These are phyloP conservation scores for Argyrosomus regius DNA, from an alignment of 2,797 vertebrate genomes.

Conservation along the genomic window DNA sequence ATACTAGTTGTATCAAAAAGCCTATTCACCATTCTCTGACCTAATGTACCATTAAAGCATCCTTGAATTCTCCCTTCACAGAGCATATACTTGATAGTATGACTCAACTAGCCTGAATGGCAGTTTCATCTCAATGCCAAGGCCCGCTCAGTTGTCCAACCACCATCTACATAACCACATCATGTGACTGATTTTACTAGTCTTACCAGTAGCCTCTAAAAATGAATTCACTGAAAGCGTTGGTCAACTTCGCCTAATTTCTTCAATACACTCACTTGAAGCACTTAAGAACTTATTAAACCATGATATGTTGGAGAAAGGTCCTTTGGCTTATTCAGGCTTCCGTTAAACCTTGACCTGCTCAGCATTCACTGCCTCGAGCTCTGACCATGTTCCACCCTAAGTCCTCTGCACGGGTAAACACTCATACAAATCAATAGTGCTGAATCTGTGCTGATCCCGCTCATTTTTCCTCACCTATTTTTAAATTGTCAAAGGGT, in stretches of 20 bases:
- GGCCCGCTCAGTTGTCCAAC: background rate
- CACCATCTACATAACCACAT: too few relatives aligned
- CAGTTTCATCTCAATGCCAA: background rate
- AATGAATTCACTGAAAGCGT: background rate
- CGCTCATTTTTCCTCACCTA: constrained; percentile 36
- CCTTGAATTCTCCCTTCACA: too few relatives aligned
- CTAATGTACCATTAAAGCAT: too few relatives aligned
- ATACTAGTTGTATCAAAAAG: too few relatives aligned
- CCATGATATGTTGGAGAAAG: constrained; percentile 8
- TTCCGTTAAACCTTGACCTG: constrained; percentile 44
- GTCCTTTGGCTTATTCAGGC: constrained; percentile 28
- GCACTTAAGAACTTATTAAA: constrained; percentile 44
- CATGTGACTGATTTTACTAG: too few relatives aligned
- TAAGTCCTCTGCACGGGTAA: constrained; percentile 9
- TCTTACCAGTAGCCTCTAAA: too few relatives aligned
- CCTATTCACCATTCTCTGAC: too few relatives aligned
- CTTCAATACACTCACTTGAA: background rate
- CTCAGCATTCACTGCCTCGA: constrained; percentile 33
- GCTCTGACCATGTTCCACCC: constrained; percentile 16
- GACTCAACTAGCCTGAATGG: background rate
- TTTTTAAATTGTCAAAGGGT: constrained; percentile 49
- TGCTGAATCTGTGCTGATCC: constrained; percentile 48
- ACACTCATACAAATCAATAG: constrained; percentile 50
- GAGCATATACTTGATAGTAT: too few relatives aligned
- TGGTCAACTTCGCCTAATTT: constrained; percentile 25